Evolutionary conservation across 1,140 invertebrate species (phyloP).

Genomic region (Bicyclus anynana): DNA sequence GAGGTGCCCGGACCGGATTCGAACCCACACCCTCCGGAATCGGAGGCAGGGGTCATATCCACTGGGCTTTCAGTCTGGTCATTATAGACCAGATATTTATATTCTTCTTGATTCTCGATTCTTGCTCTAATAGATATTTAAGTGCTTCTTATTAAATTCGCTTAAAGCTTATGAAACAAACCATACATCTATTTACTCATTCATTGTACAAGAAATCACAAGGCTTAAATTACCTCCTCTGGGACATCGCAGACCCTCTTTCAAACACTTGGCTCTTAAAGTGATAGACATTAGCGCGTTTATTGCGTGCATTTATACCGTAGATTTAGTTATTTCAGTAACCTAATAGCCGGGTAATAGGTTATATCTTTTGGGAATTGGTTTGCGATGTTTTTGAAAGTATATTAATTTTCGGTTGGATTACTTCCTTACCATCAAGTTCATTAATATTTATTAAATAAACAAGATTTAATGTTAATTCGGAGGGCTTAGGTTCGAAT

Average conservation of each 20-base stretch:
- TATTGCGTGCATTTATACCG: neutral
- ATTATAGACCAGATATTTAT: too few relatives aligned
- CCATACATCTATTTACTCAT: conserved; percentile 3
- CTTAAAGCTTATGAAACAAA: neutral
- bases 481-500: too few relatives aligned
- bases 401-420: neutral
- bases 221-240: conserved; percentile 1
- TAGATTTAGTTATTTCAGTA: neutral
- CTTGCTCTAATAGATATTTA: too few relatives aligned
- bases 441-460: too few relatives aligned
- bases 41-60: too few relatives aligned
- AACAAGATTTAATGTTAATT: too few relatives aligned
- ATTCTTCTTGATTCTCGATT: too few relatives aligned
- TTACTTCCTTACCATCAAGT: too few relatives aligned
- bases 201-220: conserved; percentile 3
- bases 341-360: conserved; percentile 3
- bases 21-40: too few relatives aligned
- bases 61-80: too few relatives aligned
- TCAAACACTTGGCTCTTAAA: neutral
- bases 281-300: neutral
- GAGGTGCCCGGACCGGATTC: too few relatives aligned
- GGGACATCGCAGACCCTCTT: neutral
- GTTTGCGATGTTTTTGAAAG: neutral
- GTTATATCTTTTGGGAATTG: neutral
- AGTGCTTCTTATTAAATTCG: neutral